Conservation (phyloP, 2,113 vertebrate genomes). For the Hipposideros armiger region DNA sequence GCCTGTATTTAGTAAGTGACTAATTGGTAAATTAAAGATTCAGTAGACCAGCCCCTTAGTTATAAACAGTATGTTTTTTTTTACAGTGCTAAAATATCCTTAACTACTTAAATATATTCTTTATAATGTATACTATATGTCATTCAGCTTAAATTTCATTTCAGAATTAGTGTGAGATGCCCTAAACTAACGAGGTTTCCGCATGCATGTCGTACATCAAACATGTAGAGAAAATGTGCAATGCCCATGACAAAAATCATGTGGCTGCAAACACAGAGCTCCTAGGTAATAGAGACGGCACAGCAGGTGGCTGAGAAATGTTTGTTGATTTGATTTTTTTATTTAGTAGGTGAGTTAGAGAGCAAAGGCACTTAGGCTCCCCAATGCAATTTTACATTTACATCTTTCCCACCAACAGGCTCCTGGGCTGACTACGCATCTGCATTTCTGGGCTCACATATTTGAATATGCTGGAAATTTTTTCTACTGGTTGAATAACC, state of each 20-base stretch:
- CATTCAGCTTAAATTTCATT: not conserved
- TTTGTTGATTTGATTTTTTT: slow-evolving; percentile 14
- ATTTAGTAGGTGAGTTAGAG: not conserved
- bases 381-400: not conserved
- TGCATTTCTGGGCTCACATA: not conserved
- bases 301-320: not conserved
- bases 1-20: not conserved
- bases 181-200: not conserved
- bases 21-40: not conserved
- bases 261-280: not conserved
- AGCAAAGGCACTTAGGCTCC: not conserved
- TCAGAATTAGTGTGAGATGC: not conserved
- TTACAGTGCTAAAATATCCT: not conserved
- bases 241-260: not conserved
- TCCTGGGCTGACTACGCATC: not conserved
- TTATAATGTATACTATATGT: not conserved
- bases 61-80: not conserved
- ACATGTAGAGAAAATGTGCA: not conserved
- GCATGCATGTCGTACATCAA: not conserved
- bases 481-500: not conserved
- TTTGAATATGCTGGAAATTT: not conserved
- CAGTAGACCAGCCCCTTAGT: not conserved
- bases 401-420: not conserved
- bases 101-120: not conserved
- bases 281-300: not conserved